phyloP scores from a whole-genome alignment of 2,113 vertebrate genomes.

The Odontesthes bonariensis region DNA sequence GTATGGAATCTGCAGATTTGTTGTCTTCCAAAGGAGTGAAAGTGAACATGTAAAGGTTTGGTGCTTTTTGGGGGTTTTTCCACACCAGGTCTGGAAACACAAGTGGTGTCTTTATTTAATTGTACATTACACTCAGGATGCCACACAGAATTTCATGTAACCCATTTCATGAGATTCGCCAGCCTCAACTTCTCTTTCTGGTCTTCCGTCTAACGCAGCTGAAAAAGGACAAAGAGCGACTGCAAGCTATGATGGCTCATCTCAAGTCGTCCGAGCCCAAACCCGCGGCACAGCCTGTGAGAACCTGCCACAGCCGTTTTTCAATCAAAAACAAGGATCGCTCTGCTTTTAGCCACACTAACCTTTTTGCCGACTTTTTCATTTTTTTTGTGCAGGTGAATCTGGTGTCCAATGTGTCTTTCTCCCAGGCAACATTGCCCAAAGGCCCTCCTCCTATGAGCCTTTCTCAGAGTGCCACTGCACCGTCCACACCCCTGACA shows the following conservation, averaged over 20 bases:
- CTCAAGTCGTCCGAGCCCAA: conserved; percentile 97
- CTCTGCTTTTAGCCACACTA: conserved; percentile 25
- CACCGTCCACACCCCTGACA: conserved; percentile 93
- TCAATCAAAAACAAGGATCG: conserved; percentile 45
- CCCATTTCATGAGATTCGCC: conserved; percentile 35
- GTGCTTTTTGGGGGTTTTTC: too few species aligned
- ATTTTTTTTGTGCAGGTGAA: conserved; percentile 84
- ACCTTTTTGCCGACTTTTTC: conserved; percentile 23
- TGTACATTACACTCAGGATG: conserved; percentile 22
- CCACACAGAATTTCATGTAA: conserved; percentile 31
- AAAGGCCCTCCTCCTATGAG: conserved; percentile 91
- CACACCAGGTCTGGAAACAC: conserved; percentile 24
- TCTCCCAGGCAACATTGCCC: conserved; percentile 89
- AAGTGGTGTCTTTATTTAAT: conserved; percentile 52
- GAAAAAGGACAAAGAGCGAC: conserved; percentile 97
- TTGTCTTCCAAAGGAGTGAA: background rate
- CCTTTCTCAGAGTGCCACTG: conserved; percentile 95
- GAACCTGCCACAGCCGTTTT: conserved; percentile 60
- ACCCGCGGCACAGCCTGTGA: conserved; percentile 93
- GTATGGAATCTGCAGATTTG: conserved; percentile 72
- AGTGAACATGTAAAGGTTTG: too few species aligned
- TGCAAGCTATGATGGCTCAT: conserved; percentile 99
- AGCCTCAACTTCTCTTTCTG: conserved; percentile 50
- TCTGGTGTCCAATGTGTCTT: conserved; percentile 90
- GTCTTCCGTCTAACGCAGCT: conserved; percentile 81